Conservation (phyloP, 2,888 invertebrate species). For the Coleophora deauratella region DNA sequence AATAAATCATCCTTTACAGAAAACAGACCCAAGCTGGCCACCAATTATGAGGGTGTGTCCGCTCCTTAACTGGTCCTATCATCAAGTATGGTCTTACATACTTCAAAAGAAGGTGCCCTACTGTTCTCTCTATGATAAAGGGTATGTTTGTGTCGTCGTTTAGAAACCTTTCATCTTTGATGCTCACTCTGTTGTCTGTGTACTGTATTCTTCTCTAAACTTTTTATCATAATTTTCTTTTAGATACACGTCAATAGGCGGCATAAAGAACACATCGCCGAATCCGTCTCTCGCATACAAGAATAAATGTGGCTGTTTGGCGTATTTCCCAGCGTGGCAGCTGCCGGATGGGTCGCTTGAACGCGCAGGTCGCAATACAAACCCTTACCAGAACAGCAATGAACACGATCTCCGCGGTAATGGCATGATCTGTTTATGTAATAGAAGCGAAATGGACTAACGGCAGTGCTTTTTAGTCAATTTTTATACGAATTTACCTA, state of each 20-base stretch:
- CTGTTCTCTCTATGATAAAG: conserved; percentile 91
- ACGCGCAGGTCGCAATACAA: conserved; percentile 67
- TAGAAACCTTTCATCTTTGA: too few relatives aligned
- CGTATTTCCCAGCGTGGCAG: conserved; percentile 82
- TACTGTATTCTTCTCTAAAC: too few relatives aligned
- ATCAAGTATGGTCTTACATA: conserved; percentile 93
- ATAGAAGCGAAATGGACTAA: too few relatives aligned
- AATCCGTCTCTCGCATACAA: conserved; percentile 80
- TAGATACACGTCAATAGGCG: conserved; percentile 92
- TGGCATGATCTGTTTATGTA: neutral
- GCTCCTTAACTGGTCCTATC: conserved; percentile 92
- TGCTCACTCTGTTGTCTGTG: neutral
- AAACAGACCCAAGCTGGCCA: conserved; percentile 94
- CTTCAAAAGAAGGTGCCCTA: conserved; percentile 87
- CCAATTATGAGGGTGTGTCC: conserved; percentile 91
- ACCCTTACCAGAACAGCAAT: conserved; percentile 17
- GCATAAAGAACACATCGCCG: conserved; percentile 83
- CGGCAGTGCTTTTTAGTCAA: too few relatives aligned
- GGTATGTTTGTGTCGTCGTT: conserved; percentile 60
- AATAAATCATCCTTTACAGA: too few relatives aligned
- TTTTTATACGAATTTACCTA: too few relatives aligned
- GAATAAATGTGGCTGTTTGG: conserved; percentile 53
- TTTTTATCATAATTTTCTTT: too few relatives aligned
- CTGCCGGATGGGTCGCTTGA: conserved; percentile 76
- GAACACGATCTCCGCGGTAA: conserved; percentile 12